Conservation (phyloP, 2,113 vertebrate species). For the Corythoichthys intestinalis region DNA sequence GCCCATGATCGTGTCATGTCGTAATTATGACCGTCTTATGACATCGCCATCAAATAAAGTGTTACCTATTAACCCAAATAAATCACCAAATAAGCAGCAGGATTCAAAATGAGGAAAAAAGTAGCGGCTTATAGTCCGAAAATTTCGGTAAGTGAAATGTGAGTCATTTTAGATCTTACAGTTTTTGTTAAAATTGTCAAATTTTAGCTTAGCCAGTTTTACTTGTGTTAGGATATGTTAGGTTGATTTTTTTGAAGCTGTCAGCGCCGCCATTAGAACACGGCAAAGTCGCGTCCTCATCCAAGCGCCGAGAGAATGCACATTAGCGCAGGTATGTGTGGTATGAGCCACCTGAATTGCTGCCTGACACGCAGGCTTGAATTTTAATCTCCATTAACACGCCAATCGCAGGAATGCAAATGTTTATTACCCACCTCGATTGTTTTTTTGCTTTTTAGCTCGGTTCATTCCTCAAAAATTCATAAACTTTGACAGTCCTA, state of each 20-base stretch:
- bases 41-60: too few species aligned
- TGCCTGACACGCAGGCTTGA: slow-evolving; percentile 61
- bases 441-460: too few species aligned
- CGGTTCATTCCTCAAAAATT: background rate
- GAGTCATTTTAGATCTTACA: too few species aligned
- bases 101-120: too few species aligned
- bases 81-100: too few species aligned
- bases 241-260: slow-evolving; percentile 39
- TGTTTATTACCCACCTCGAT: slow-evolving; percentile 41
- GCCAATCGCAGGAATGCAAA: slow-evolving; percentile 61
- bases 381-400: slow-evolving; percentile 68
- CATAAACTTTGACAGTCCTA: slow-evolving; percentile 42
- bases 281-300: slow-evolving; percentile 44
- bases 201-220: slow-evolving; percentile 4
- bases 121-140: too few species aligned
- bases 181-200: background rate
- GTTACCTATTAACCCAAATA: too few species aligned
- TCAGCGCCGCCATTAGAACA: slow-evolving; percentile 52
- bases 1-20: too few species aligned
- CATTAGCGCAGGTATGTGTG: slow-evolving; percentile 69
- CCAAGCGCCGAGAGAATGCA: slow-evolving; percentile 45
- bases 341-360: slow-evolving; percentile 72
- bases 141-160: too few species aligned
- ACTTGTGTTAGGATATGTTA: background rate
- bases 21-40: too few species aligned